These are phyloP conservation scores for Knipowitschia caucasica DNA, from an alignment of 2,797 vertebrate species.

Conservation along the genomic window DNA sequence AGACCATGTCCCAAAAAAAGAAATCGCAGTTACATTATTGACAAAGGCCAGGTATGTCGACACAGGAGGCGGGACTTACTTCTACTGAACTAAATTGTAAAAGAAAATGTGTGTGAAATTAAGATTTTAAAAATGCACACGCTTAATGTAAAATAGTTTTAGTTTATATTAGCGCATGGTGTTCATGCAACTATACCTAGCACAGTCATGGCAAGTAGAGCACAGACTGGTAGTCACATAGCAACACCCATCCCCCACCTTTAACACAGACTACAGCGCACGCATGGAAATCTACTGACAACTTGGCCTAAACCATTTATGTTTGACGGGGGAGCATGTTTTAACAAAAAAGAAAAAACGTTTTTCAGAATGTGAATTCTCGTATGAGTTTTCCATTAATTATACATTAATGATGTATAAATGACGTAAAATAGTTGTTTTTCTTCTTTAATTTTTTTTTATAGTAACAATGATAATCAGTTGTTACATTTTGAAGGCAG, in stretches of 20 bases:
- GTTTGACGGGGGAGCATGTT: constrained; percentile 28
- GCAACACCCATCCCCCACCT: constrained; percentile 72
- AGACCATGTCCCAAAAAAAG: constrained; percentile 52
- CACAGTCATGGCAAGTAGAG: constrained; percentile 51
- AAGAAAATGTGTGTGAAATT: too few relatives aligned
- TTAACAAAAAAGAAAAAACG: constrained; percentile 12
- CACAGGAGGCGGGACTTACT: constrained; percentile 1
- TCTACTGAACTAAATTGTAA: not conserved
- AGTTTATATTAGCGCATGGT: constrained; percentile 1
- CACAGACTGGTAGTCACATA: constrained; percentile 55
- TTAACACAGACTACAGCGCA: constrained; percentile 65
- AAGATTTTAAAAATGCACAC: not conserved
- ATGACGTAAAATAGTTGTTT: too few relatives aligned
- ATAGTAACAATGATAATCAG: too few relatives aligned
- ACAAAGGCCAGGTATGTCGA: constrained; percentile 34
- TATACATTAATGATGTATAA: too few relatives aligned
- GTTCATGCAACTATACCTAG: constrained; percentile 53
- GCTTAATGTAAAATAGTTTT: not conserved
- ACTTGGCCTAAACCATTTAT: constrained; percentile 67
- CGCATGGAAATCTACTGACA: constrained; percentile 73
- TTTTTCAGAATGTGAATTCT: not conserved
- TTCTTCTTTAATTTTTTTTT: too few relatives aligned
- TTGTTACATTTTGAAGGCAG: too few relatives aligned
- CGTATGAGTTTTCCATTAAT: not conserved
- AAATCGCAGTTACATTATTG: constrained; percentile 33